These are phyloP conservation scores for Drosophila koepferae DNA, from an alignment of 2,888 invertebrate genomes.

Conservation along the genomic window DNA sequence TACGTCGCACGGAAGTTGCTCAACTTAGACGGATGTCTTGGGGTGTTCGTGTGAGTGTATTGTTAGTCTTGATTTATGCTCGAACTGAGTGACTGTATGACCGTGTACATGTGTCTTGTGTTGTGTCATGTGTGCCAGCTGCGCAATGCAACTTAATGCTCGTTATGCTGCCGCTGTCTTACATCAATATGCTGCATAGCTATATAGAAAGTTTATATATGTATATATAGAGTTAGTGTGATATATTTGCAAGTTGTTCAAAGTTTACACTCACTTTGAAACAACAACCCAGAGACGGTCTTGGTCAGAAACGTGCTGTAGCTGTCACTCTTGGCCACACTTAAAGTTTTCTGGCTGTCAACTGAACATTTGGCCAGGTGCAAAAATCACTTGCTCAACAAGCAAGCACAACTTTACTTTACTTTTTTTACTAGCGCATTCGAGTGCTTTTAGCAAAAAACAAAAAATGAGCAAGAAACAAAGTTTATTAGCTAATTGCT, in stretches of 20 bases:
- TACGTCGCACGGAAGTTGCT: slow-evolving; percentile 50
- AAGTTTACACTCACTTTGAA: slow-evolving; percentile 37
- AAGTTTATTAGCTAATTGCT: slow-evolving; percentile 33
- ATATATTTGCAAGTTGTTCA: slow-evolving; percentile 32
- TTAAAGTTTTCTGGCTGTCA: slow-evolving; percentile 46
- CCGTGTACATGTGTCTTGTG: slow-evolving; percentile 61
- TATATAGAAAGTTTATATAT: not conserved
- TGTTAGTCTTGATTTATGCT: slow-evolving; percentile 59
- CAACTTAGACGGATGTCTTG: slow-evolving; percentile 24
- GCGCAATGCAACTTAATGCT: slow-evolving; percentile 55
- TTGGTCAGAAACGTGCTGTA: slow-evolving; percentile 40
- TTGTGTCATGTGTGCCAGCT: slow-evolving; percentile 60
- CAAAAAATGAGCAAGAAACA: not conserved
- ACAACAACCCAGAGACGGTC: slow-evolving; percentile 49
- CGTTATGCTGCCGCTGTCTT: slow-evolving; percentile 45
- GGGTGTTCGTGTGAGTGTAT: slow-evolving; percentile 12
- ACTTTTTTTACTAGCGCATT: not conserved
- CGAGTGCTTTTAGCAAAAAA: not conserved
- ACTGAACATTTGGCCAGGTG: slow-evolving; percentile 47
- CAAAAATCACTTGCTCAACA: slow-evolving; percentile 53
- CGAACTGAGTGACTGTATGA: slow-evolving; percentile 60
- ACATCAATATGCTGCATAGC: slow-evolving; percentile 8
- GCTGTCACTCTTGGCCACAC: slow-evolving; percentile 55
- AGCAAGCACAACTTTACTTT: slow-evolving; percentile 24
- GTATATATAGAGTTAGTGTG: slow-evolving; percentile 11